Conservation (phyloP, 2,113 vertebrate genomes). For the Amia ocellicauda region DNA sequence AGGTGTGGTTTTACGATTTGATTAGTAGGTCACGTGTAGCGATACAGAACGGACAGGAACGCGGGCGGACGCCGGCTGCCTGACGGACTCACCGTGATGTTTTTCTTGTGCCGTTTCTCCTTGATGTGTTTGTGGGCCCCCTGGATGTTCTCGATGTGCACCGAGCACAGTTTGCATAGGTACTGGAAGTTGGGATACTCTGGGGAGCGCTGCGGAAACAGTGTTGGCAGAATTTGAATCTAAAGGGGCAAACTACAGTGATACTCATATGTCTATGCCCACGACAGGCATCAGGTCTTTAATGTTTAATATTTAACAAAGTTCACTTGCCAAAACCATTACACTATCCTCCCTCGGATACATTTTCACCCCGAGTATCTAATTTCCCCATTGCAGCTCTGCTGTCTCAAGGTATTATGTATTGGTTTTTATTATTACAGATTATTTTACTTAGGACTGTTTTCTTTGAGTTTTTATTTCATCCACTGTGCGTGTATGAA, state of each 20-base stretch:
- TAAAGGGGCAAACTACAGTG: constrained; percentile 38
- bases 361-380: too few species aligned
- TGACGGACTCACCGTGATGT: constrained; percentile 79
- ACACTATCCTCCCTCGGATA: too few species aligned
- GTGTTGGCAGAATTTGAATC: constrained; percentile 29
- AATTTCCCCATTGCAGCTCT: too few species aligned
- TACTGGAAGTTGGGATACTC: constrained; percentile 96
- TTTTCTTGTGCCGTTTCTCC: constrained; percentile 98
- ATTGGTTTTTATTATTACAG: too few species aligned
- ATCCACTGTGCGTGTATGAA: too few species aligned
- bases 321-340: not conserved
- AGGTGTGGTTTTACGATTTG: too few species aligned
- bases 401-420: too few species aligned
- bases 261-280: constrained; percentile 15
- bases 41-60: too few species aligned
- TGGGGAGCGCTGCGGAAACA: constrained; percentile 77
- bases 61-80: too few species aligned
- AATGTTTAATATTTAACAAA: not conserved
- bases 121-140: constrained; percentile 98
- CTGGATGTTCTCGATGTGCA: constrained; percentile 97
- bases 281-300: constrained; percentile 2
- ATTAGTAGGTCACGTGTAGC: too few species aligned
- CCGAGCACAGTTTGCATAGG: constrained; percentile 94
- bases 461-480: too few species aligned
- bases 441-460: too few species aligned